Conservation (phyloP, 2,797 vertebrate genomes). For the Cyprinella venusta region DNA sequence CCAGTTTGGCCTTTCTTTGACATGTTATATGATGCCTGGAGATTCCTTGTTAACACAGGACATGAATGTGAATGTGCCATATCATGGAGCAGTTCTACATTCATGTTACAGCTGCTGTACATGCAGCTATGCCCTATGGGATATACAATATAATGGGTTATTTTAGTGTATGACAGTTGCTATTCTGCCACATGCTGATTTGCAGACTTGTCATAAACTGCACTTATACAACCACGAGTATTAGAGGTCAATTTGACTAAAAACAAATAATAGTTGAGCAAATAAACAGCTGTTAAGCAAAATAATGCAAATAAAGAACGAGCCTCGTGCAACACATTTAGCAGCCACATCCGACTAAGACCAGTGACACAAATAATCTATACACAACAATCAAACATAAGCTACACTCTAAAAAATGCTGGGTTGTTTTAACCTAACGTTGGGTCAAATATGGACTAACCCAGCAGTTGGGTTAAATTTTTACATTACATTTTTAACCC, state of each 20-base stretch:
- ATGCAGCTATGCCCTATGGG: constrained; percentile 20
- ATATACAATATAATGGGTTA: constrained; percentile 18
- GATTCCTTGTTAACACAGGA: constrained; percentile 3
- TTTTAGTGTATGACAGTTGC: constrained; percentile 23
- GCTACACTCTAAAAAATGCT: too few relatives aligned
- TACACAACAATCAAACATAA: neutral
- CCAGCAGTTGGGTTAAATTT: too few relatives aligned
- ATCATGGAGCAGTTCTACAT: constrained; percentile 1
- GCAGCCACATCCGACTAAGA: neutral
- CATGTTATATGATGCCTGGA: constrained; percentile 23
- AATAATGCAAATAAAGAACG: constrained; percentile 2
- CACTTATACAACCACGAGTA: neutral
- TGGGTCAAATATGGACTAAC: too few relatives aligned
- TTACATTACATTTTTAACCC: too few relatives aligned
- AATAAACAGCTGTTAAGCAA: constrained; percentile 4
- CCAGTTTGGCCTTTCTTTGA: constrained; percentile 21
- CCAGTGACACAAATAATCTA: neutral
- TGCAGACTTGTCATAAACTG: constrained; percentile 6
- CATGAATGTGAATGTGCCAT: constrained; percentile 4
- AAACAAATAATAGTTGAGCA: neutral
- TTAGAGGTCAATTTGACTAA: neutral
- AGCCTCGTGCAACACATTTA: neutral
- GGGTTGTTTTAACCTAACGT: too few relatives aligned
- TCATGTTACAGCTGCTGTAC: constrained; percentile 44
- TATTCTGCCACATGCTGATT: constrained; percentile 5